Evolutionary conservation across 2,888 invertebrate genomes (phyloP), one percentile per base, ranked within the genome.

Genomic region (Poecilobothrus nobilitatus): DNA sequence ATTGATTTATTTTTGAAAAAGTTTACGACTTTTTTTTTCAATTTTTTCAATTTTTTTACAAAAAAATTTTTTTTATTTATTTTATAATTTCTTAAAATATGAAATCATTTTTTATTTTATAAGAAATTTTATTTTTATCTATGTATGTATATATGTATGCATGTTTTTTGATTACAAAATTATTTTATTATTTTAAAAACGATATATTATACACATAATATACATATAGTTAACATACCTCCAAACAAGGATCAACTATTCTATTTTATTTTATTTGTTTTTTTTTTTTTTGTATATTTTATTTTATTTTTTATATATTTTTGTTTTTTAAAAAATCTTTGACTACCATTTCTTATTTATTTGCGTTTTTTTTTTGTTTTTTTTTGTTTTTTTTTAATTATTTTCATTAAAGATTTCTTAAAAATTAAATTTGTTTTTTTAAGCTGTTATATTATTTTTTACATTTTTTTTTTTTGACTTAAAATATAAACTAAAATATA

Each of bases 211-310:
- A 72, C 69, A 71, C n/a, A n/a, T n/a, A n/a, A n/a, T 70, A 71
- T 72, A 72, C 69, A 72, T 68, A 71, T 73, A 74, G 73, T 73
- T 74, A 74, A 74, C 74, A 74, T 72, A 73, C 73, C 74, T 74
- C 73, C 72, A 73, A 74, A 72, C 71, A 71, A 73, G 73, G 73
- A 74, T 73, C 73, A 71, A 71, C 71, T 71, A 41, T 69, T 65
- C 70, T 63, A 69, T 63, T 69, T 63, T 65, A 66, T 70, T 68
- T 67, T 66, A 67, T 68, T 70, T 66, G 27, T 70, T 69, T 66
- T 68, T 69, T 68, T 27, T 27, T 68, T 61, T 70, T 70, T 66
- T 70, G 62, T 70, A 70, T 67, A 70, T 68, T 21, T 66, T 34
- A 65, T 66, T 69, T 68, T 27, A 4, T 68, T 61, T 70, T 70